These are phyloP conservation scores for Tragelaphus strepsiceros DNA, from an alignment of 2,113 vertebrate genomes.

Conservation along the genomic window DNA sequence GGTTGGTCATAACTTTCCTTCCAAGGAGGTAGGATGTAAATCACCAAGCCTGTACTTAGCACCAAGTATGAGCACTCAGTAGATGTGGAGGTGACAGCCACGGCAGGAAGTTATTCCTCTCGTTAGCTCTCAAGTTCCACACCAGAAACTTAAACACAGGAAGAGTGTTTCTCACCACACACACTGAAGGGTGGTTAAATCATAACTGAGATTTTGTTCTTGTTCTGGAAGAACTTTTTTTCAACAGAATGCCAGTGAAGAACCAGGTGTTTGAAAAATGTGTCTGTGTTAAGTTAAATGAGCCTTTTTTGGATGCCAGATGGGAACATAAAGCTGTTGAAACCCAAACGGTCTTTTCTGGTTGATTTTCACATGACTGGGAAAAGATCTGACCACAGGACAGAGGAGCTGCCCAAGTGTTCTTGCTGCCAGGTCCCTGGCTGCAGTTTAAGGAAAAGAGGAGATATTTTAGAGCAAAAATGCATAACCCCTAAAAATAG, in stretches of 20 bases:
- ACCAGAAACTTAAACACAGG: neutral
- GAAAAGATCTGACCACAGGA: slow-evolving; percentile 21
- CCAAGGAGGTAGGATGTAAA: neutral
- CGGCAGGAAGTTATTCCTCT: no score
- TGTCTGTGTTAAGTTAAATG: slow-evolving; percentile 65
- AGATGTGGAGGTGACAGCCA: neutral
- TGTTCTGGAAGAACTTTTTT: slow-evolving; percentile 54
- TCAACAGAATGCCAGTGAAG: slow-evolving; percentile 42
- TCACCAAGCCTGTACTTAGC: neutral
- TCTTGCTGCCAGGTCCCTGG: neutral
- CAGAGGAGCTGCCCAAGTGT: neutral
- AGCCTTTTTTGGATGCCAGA: slow-evolving; percentile 65
- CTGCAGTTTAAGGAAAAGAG: neutral
- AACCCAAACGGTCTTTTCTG: slow-evolving; percentile 39
- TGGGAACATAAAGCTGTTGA: slow-evolving; percentile 44
- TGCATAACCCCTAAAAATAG: neutral
- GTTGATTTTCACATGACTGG: slow-evolving; percentile 60
- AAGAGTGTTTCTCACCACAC: neutral
- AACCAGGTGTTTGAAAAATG: slow-evolving; percentile 72
- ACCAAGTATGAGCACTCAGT: neutral
- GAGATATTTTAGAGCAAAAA: neutral
- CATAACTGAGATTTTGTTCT: slow-evolving; percentile 40
- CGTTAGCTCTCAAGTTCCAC: neutral
- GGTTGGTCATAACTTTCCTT: no score
- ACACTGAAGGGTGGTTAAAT: neutral